phyloP scores from a whole-genome alignment of 2,888 invertebrate species.

The Drosophila quinaria region DNA sequence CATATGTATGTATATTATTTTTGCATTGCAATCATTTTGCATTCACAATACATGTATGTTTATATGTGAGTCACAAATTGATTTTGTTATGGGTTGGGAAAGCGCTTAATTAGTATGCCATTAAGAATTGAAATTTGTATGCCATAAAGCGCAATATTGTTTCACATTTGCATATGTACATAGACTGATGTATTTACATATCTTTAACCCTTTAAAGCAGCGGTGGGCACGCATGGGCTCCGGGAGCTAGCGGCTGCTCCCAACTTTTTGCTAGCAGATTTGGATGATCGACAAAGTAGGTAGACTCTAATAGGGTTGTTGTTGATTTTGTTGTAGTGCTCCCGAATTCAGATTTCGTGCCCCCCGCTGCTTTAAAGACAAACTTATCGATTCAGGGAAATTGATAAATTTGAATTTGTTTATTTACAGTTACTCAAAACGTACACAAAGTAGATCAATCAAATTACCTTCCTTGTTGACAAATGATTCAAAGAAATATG shows the following conservation, averaged over 20 bases:
- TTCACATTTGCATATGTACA: conserved; percentile 18
- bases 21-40: conserved; percentile 3
- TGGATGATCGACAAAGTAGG: too few relatives aligned
- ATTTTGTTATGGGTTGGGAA: conserved; percentile 33
- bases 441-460: conserved; percentile 14
- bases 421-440: conserved; percentile 2
- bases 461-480: conserved; percentile 3
- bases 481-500: conserved; percentile 25
- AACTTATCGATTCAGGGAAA: conserved; percentile 5
- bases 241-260: too few relatives aligned
- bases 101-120: conserved; percentile 47
- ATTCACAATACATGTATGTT: conserved; percentile 4
- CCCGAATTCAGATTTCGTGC: too few relatives aligned
- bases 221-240: too few relatives aligned
- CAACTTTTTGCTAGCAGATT: too few relatives aligned
- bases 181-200: not conserved
- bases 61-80: conserved; percentile 43
- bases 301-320: too few relatives aligned
- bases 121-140: conserved; percentile 33
- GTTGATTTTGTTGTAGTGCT: too few relatives aligned
- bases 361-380: too few relatives aligned
- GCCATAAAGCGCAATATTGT: conserved; percentile 44
- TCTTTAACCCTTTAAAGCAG: not conserved
- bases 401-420: not conserved
- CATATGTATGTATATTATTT: conserved; percentile 16